Evolutionary conservation across 2,888 invertebrate species (phyloP).

Genomic region (Andrena camellia): DNA sequence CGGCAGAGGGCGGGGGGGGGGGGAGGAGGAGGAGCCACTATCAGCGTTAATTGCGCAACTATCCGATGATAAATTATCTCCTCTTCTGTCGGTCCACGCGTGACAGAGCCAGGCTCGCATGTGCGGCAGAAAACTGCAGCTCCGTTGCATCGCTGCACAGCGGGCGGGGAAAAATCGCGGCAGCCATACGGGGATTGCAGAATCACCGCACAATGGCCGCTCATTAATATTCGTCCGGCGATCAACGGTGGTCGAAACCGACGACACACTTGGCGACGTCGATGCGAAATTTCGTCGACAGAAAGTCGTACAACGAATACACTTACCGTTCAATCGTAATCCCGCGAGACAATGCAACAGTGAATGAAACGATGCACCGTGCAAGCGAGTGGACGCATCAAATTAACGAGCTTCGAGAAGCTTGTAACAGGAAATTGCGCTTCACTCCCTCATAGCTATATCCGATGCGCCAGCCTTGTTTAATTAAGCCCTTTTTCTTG

Average conservation of each 20-base stretch:
- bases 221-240: constrained; percentile 59
- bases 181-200: constrained; percentile 31
- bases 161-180: constrained; percentile 38
- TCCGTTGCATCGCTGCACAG: not conserved
- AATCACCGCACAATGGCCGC: constrained; percentile 47
- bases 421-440: not conserved
- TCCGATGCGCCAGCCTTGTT: constrained; percentile 8
- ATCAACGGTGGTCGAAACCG: constrained; percentile 38
- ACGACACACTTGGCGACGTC: not conserved
- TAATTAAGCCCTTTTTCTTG: constrained; percentile 1
- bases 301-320: no score
- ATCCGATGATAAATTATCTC: constrained; percentile 71
- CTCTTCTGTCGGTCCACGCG: constrained; percentile 38
- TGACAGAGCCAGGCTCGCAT: not conserved
- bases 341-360: no score
- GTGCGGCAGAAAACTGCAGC: constrained; percentile 2
- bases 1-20: no score
- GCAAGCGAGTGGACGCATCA: not conserved
- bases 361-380: no score
- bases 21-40: constrained; percentile 32
- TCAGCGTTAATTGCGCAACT: constrained; percentile 71
- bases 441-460: not conserved
- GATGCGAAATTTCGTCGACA: no score
- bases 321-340: no score
- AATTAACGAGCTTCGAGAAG: not conserved